Percentiles rank a stretch among this genome's conserved stretches.
Evolutionary conservation across 2,888 invertebrate genomes (phyloP).

Genomic region (Monopis laevigella): DNA sequence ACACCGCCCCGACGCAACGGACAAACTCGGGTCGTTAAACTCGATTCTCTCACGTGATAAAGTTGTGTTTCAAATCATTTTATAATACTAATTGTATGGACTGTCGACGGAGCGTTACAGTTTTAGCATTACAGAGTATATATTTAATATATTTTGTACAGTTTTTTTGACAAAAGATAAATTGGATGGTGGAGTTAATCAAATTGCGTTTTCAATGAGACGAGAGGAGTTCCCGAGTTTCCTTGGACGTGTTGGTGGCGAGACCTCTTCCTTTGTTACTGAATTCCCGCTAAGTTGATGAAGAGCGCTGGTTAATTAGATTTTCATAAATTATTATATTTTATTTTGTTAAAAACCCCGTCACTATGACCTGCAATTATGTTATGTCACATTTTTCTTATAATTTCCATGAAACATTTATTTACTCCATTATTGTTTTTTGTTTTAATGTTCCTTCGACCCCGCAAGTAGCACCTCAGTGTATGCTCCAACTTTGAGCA

Average conservation of each 20-base stretch:
- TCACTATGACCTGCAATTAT: constrained; percentile 32
- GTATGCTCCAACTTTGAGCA: neutral
- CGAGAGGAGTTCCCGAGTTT: constrained; percentile 46
- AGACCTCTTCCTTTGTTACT: constrained; percentile 51
- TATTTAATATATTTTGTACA: constrained; percentile 70
- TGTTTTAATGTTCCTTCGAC: neutral
- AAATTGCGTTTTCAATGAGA: constrained; percentile 61
- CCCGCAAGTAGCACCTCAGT: constrained; percentile 1
- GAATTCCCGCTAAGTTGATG: constrained; percentile 47
- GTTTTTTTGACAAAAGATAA: constrained; percentile 69
- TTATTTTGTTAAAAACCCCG: constrained; percentile 66
- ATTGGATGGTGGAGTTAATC: constrained; percentile 63
- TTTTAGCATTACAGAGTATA: constrained; percentile 69
- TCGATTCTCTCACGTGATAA: constrained; percentile 62
- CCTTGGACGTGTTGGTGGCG: neutral
- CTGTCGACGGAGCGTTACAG: constrained; percentile 64
- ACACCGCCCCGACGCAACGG: constrained; percentile 32
- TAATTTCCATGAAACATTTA: neutral
- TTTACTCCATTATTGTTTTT: neutral
- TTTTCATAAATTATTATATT: constrained; percentile 60
- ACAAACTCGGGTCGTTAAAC: constrained; percentile 36
- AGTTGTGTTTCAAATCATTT: constrained; percentile 67
- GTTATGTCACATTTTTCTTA: constrained; percentile 1
- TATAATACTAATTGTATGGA: constrained; percentile 58
- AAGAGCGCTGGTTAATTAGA: constrained; percentile 64